A percentile compares a stretch with the other conserved stretches of the same genome.
Evolutionary conservation across 2,888 invertebrate species (phyloP).

Genomic region (Mythimna loreyi): DNA sequence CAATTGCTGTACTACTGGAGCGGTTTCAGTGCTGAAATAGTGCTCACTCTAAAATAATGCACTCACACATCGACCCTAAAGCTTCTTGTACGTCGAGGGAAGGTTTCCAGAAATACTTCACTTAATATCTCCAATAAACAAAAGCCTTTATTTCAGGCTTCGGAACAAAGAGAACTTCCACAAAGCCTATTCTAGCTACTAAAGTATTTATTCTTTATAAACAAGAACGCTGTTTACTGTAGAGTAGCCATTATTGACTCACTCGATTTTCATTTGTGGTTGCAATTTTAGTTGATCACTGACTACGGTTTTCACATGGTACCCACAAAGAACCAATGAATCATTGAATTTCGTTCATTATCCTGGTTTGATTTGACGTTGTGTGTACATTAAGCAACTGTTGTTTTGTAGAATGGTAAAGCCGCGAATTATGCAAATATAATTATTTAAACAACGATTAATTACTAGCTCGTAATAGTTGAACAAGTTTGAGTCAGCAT

Average conservation of each 20-base stretch:
- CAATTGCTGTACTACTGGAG: too few species aligned
- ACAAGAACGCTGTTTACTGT: conserved; percentile 15
- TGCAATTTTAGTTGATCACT: conserved; percentile 18
- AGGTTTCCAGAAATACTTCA: background rate
- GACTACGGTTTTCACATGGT: background rate
- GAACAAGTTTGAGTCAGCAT: too few species aligned
- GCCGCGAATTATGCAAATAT: background rate
- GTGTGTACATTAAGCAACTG: background rate
- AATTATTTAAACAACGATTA: background rate
- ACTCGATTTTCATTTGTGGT: conserved; percentile 19
- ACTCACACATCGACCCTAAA: background rate
- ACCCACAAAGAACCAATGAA: conserved; percentile 30
- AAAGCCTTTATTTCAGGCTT: conserved; percentile 1
- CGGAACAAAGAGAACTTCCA: conserved; percentile 15
- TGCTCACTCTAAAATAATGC: background rate
- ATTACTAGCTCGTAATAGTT: too few species aligned
- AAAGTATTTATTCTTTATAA: conserved; percentile 13
- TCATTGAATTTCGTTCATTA: conserved; percentile 14
- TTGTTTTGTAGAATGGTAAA: background rate
- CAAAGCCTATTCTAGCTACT: conserved; percentile 11
- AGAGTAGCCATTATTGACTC: conserved; percentile 12
- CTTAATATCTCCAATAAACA: background rate
- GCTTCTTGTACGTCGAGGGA: background rate
- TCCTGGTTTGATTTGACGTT: background rate
- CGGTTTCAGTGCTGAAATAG: background rate